phyloP scores from a whole-genome alignment of 2,888 invertebrate species.

The Caenorhabditis zanzibari region DNA sequence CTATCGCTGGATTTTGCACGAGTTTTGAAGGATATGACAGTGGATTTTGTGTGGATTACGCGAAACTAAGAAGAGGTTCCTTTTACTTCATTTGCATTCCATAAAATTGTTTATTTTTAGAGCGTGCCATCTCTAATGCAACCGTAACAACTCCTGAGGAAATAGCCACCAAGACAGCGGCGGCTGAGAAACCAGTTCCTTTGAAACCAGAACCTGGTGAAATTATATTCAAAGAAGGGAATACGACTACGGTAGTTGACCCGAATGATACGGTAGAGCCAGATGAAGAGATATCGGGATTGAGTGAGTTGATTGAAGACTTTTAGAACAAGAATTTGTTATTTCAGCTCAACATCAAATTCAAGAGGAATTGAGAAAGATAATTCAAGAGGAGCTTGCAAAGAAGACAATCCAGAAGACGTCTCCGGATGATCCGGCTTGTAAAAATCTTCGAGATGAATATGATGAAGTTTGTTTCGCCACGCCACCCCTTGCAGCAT shows the following conservation, averaged over 20 bases:
- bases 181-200: constrained; percentile 11
- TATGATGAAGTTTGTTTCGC: constrained; percentile 73
- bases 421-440: constrained; percentile 59
- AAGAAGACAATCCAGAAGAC: constrained; percentile 42
- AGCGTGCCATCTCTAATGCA: constrained; percentile 26
- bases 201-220: constrained; percentile 30
- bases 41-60: constrained; percentile 56
- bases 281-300: constrained; percentile 23
- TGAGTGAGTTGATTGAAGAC: constrained; percentile 24
- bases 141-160: constrained; percentile 46
- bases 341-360: constrained; percentile 47
- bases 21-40: constrained; percentile 38
- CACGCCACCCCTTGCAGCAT: constrained; percentile 67
- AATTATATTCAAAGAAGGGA: constrained; percentile 46
- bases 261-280: constrained; percentile 5
- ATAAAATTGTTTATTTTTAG: too few species aligned
- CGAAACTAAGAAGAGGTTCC: constrained; percentile 43
- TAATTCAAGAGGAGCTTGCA: constrained; percentile 54
- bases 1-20: constrained; percentile 42
- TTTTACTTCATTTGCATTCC: too few species aligned
- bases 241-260: constrained; percentile 38
- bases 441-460: constrained; percentile 65
- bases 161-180: constrained; percentile 24
- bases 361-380: constrained; percentile 58
- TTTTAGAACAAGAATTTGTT: too few species aligned